Base-by-base conservation (phyloP, 2,797 vertebrate species). In the Podargus strigoides region DNA sequence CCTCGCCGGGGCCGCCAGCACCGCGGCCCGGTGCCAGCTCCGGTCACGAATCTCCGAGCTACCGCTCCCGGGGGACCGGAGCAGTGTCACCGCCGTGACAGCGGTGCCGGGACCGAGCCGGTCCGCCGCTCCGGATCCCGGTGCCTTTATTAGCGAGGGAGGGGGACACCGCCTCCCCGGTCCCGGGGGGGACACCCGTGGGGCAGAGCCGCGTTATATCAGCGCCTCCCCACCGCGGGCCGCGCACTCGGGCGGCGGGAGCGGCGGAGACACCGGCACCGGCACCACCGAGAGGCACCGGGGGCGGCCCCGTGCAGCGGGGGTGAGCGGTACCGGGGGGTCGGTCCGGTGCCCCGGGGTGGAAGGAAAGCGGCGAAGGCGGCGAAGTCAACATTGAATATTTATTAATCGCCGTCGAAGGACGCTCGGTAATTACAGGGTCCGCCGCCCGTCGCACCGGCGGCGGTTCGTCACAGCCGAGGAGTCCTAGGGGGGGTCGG, bases 381-480 rank as follows among this genome's bases (percentile, higher is more conserved):
- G 90, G 83, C 95, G 93, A 93, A 96, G 69, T 95, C 79, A 93
- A 93, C 97, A 96, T 95, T 93, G 94, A 97, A 97, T 97, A 97
- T 96, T 97, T 96, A 97, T 97, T 97, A 97, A 97, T 97, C 96
- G 95, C 94, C 96, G 94, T 97, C 93, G 92, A 95, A 96, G 92
- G 95, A 97, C 93, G 91, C 90, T 93, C 90, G 96, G 96, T 97
- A 95, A 97, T 96, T 97, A 96, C 96, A 95, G 77, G 77, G 80
- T 86, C 96, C 87, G 92, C 96, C 91, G 94, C 92, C 90, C 62
- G 93, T 93, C 92, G 84, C 93, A 86, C 94, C 93, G 96, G 93
- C 84, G 85, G 85, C 88, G 62, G 90, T 91, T 94, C 83, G 62
- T 89, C 56, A n/a, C n/a, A n/a, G n/a, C n/a, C n/a, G n/a, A n/a